A percentile compares a stretch with the other conserved stretches of the same genome.
Evolutionary conservation across 2,888 invertebrate genomes (phyloP).

Genomic region (Torymus texanus): DNA sequence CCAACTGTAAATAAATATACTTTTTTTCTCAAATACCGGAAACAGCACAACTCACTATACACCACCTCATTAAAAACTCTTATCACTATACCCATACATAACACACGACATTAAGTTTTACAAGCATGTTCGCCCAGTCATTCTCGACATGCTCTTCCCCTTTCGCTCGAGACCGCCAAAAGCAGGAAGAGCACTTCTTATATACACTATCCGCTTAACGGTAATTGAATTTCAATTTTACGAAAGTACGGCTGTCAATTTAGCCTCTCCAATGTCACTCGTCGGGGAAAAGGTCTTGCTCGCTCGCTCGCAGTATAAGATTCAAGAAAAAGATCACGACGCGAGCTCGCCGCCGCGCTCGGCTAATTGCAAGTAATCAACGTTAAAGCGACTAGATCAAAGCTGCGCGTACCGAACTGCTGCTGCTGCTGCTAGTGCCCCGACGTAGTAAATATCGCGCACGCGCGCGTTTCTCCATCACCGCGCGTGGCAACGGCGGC

Average conservation of each 20-base stretch:
- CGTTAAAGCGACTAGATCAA: constrained; percentile 57
- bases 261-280: constrained; percentile 51
- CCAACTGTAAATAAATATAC: no score
- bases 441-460: constrained; percentile 42
- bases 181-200: not conserved
- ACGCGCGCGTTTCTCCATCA: constrained; percentile 47
- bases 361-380: constrained; percentile 58
- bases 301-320: constrained; percentile 2
- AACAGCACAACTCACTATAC: no score
- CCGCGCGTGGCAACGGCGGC: not conserved
- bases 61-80: no score
- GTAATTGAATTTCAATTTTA: constrained; percentile 53
- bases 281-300: not conserved
- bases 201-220: constrained; percentile 29
- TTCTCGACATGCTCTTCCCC: no score
- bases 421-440: constrained; percentile 5
- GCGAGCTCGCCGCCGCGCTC: constrained; percentile 15
- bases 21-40: no score
- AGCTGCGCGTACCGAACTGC: constrained; percentile 51
- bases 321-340: constrained; percentile 50
- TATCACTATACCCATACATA: no score
- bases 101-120: no score
- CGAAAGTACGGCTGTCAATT: constrained; percentile 50
- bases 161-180: not conserved
- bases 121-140: no score